Base-by-base conservation (phyloP, 2,888 invertebrate genomes). In the Lithophane socia region DNA sequence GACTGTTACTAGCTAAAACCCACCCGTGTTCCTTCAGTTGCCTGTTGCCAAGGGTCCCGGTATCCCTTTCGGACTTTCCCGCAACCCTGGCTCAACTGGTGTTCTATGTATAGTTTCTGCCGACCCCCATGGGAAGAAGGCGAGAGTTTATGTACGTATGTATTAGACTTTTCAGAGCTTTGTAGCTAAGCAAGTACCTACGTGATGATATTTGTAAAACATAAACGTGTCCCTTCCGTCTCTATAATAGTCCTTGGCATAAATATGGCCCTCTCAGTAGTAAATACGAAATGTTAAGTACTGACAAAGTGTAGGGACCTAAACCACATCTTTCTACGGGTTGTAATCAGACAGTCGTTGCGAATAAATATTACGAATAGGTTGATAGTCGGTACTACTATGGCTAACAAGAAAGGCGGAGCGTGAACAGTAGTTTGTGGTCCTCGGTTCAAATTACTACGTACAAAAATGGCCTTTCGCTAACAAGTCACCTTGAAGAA, bases 381-480 rank as follows among this genome's bases (percentile, higher is more conserved):
- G 18, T 49, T 18, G 18, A 2, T 49, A 24, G 24, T 18, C 18
- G 24, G 47, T 60, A 29, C 24, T 60, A 60, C 61, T 63, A 16
- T 16, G 44, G n/a, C 63, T 78, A 78, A 80, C 52, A 3, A 73
- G 78, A 80, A 66, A 79, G 60, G 81, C 52, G 71, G 63, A 37
- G 52, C 21, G 52, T 21, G 16, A 60, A 60, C 60, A 9, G 49
- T 56, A 54, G 18, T 79, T 68, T 81, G 81, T 18, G 78, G 74
- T 66, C 10, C 54, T 69, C 70, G 58, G 37, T 54, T 24, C n/a
- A 73, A 80, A 79, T 73, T 54, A 7, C 29, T 42, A 54, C 18
- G 16, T 52, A 21, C 49, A 52, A 54, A 58, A 79, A 52, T 72
- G n/a, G 52, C 58, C 37, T 56, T 13, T 60, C 71, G 37, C 21